phyloP scores from a whole-genome alignment of 2,797 vertebrate species.

The Alfaro cultratus region DNA sequence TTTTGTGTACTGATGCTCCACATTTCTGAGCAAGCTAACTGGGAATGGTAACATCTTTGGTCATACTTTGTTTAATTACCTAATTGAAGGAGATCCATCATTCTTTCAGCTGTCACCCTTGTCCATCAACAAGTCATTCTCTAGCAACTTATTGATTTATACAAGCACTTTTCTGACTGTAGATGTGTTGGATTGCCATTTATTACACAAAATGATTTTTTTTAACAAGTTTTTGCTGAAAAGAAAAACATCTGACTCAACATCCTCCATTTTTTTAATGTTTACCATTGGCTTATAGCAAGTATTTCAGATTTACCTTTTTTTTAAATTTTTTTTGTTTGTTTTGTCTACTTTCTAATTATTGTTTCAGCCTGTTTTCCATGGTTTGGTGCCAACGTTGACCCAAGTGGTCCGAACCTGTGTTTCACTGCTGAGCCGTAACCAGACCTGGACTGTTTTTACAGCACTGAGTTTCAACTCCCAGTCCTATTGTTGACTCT shows the following conservation, averaged over 20 bases:
- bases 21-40: not conserved
- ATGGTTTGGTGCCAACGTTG: conserved; percentile 60
- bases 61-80: not conserved
- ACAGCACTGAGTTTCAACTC: conserved; percentile 41
- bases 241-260: not conserved
- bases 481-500: conserved; percentile 44
- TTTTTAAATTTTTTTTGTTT: not conserved
- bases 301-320: not conserved
- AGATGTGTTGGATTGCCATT: not conserved
- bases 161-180: not conserved
- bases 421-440: conserved; percentile 56
- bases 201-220: not conserved
- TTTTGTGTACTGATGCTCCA: not conserved
- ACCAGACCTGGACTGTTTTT: conserved; percentile 55
- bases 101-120: not conserved
- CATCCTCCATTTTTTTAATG: not conserved
- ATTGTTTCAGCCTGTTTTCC: conserved; percentile 18
- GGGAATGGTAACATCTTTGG: not conserved
- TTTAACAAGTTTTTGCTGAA: not conserved
- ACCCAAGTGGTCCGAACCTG: conserved; percentile 58
- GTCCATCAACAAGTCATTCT: not conserved
- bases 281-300: not conserved
- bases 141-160: not conserved
- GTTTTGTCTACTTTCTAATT: conserved; percentile 13
- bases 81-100: not conserved